Evolutionary conservation across 2,113 vertebrate genomes (phyloP), one percentile per base, ranked within the genome.

Genomic region (Dascyllus trimaculatus): DNA sequence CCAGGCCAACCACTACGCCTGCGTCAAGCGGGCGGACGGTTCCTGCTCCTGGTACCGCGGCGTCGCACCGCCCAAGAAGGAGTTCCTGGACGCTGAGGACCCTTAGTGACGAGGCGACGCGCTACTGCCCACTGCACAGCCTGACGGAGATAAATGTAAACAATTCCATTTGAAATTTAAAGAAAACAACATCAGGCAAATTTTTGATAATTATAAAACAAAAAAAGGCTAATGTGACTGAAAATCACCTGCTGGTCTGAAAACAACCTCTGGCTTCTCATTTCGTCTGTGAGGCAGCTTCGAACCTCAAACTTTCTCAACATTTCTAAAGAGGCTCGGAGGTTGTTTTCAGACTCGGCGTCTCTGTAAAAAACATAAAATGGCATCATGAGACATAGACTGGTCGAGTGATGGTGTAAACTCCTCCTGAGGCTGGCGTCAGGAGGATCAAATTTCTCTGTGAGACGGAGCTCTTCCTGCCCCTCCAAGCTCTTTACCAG

Each of bases 41-140:
- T 99, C 98, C 1, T 99, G 98, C 17, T 97, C 98, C 46, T 99
- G 98, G 98, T 99, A 99, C 91, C 96, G 97, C 0, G 98, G 98
- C 4, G 93, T 94, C 14, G 95, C 97, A 4, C 96, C 96, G 38
- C 98, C 98, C 86, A 99, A 99, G 93, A 97, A 98, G 88, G 98
- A 99, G 94, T 99, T 99, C 90, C 93, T 99, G 81, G 98, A 99
- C 57, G 95, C 96, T 0, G 97, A 99, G 93, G 97, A 99, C 92
- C 98, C 98, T n/a, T 99, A 97, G 92, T 90, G 68, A 0, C 0
- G 18, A 15, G 18, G 62, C 68, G 7, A 4, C 6, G n/a, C 58
- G 24, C 56, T 56, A 86, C 83, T 54, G 86, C 81, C 81, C 48
- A 78, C 87, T 89, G 75, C 92, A 93, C 93, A 84, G 93, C 94